Percentiles rank a stretch among this genome's conserved stretches.
These are phyloP conservation scores for Carduelis carduelis DNA, from an alignment of 2,797 vertebrate genomes.

Conservation along the genomic window DNA sequence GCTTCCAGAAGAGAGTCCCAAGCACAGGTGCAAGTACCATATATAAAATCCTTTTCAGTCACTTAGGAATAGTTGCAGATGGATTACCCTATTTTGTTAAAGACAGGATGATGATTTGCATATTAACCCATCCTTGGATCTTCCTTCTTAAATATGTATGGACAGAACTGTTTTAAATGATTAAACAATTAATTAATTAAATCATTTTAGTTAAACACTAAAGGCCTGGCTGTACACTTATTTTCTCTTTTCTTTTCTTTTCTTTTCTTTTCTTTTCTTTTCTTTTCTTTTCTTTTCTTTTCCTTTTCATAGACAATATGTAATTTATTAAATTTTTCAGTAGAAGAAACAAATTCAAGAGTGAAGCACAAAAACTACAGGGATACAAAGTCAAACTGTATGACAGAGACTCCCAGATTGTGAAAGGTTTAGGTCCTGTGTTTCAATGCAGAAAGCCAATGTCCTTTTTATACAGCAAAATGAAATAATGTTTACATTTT, in stretches of 20 bases:
- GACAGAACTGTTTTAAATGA: background rate
- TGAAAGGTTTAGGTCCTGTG: background rate
- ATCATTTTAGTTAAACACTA: background rate
- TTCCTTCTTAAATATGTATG: background rate
- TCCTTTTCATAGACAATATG: background rate
- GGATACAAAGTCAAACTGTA: background rate
- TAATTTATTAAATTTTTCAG: background rate
- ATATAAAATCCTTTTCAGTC: background rate
- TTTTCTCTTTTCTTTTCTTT: background rate
- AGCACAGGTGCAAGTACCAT: background rate
- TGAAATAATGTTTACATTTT: background rate
- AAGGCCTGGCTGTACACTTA: accelerated
- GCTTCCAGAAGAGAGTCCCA: background rate
- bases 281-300: too few relatives aligned
- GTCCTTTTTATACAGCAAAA: background rate
- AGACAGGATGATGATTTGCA: background rate
- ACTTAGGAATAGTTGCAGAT: background rate
- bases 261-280: too few relatives aligned
- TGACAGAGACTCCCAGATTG: background rate
- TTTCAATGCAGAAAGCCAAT: background rate
- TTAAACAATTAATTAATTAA: background rate
- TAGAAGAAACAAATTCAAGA: background rate
- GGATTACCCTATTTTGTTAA: background rate
- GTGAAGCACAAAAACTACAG: background rate
- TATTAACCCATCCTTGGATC: background rate